Base-by-base conservation (phyloP, 92 coral and sea anemone genomes). In the Heliopora coerulea region DNA sequence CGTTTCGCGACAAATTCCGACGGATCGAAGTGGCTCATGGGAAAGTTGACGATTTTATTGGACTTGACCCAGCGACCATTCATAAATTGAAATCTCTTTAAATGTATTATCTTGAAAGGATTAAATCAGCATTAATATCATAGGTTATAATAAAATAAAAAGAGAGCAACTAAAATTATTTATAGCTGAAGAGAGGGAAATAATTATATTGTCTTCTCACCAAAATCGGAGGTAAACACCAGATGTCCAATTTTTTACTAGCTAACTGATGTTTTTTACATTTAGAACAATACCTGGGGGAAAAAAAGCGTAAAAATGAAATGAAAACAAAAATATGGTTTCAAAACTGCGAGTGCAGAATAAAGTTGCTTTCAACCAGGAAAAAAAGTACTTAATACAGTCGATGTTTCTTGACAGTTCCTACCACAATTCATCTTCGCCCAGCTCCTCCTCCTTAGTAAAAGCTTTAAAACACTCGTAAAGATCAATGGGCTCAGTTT, bases 61-160 rank as follows among this genome's bases (percentile, higher is more conserved):
- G 98, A 93, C 74, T 93, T 93, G 29, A 90, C 98, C 98, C 98
- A 93, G 77, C 91, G 98, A 8, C 96, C 96, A 33, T 90, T 89
- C 14, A 93, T 96, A 54, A 91, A 93, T 84, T 93, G 98, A 65
- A 93, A 93, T 35, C 98, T 75, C 59, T 93, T 93, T 42, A 93
- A 79, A 65, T 93, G 98, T 62, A 93, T 93, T 20, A 93, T 85
- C 98, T 91, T 48, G 42, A 68, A 68, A 21, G 9, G 57, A 15
- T 11, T 40, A 49, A 48, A 27, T 1, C 23, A 0, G n/a, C n/a
- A n/a, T n/a, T n/a, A n/a, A n/a, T n/a, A n/a, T n/a, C n/a, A n/a
- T n/a, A n/a, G n/a, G n/a, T n/a, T n/a, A n/a, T n/a, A 0, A 4
- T 27, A 26, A 41, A 24, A 42, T 0, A 25, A 0, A 25, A 17